Evolutionary conservation across 1,140 invertebrate genomes (phyloP).

Genomic region (Heliconius melpomene): DNA sequence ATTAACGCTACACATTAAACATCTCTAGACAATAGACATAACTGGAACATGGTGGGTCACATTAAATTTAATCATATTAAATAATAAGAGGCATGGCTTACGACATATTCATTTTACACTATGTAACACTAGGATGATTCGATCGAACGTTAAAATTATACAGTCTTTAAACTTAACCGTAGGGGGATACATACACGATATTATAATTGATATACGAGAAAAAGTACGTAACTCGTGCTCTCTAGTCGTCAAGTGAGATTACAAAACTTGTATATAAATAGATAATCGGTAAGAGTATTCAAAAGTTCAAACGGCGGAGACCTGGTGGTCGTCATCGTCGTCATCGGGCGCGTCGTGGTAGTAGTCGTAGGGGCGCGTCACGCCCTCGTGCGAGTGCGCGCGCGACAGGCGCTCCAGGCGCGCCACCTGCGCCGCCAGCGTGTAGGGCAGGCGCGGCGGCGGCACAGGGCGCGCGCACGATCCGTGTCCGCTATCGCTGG

Average conservation of each 20-base stretch:
- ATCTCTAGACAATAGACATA: conserved; percentile 65
- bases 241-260: conserved; percentile 78
- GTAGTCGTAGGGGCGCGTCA: conserved; percentile 86
- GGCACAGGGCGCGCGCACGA: conserved; percentile 83
- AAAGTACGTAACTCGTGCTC: conserved; percentile 72
- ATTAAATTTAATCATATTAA: conserved; percentile 64
- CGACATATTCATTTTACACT: conserved; percentile 66
- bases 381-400: conserved; percentile 93
- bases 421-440: conserved; percentile 90
- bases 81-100: conserved; percentile 71
- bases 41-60: conserved; percentile 80
- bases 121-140: conserved; percentile 76
- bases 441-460: conserved; percentile 86
- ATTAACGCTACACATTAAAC: conserved; percentile 70
- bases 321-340: conserved; percentile 85
- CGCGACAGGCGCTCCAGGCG: conserved; percentile 87
- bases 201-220: conserved; percentile 61
- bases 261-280: conserved; percentile 77
- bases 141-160: conserved; percentile 72
- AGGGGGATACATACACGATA: conserved; percentile 71
- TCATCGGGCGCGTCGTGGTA: conserved; percentile 87
- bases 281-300: conserved; percentile 72
- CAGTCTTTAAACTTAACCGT: conserved; percentile 79
- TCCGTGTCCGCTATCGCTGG: conserved; percentile 92
- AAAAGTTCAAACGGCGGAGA: conserved; percentile 76